Evolutionary conservation across 2,113 vertebrate species (phyloP).

Genomic region (Ursus arctos): DNA sequence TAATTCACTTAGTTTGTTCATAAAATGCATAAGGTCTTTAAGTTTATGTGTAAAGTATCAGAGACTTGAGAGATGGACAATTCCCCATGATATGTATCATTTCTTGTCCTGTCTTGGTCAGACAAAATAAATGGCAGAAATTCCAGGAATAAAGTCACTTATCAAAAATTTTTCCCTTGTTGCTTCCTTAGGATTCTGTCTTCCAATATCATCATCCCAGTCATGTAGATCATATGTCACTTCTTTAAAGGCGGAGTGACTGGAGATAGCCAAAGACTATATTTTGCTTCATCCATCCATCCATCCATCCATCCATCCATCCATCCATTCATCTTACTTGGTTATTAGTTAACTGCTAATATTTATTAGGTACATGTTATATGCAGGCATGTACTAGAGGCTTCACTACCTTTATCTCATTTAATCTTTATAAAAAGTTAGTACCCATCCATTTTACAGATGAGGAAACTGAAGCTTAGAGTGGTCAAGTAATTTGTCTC

Average conservation of each 20-base stretch:
- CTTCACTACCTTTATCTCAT: neutral
- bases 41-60: conserved; percentile 12
- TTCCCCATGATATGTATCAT: neutral
- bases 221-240: neutral
- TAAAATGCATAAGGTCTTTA: neutral
- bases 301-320: neutral
- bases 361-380: neutral
- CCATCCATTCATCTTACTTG: neutral
- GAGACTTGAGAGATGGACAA: conserved; percentile 2
- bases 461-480: neutral
- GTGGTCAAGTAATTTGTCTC: neutral
- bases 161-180: neutral
- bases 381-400: neutral
- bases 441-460: neutral
- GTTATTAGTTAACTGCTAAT: neutral
- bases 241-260: neutral
- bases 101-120: neutral
- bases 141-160: conserved; percentile 17
- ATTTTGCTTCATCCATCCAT: neutral
- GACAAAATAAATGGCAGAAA: conserved; percentile 25
- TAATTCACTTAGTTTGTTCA: conserved; percentile 31
- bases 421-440: neutral
- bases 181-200: neutral
- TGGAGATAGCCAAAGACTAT: neutral
- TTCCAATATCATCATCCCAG: neutral